Conservation (phyloP, 2,888 invertebrate genomes). For the Ophion costatus region DNA sequence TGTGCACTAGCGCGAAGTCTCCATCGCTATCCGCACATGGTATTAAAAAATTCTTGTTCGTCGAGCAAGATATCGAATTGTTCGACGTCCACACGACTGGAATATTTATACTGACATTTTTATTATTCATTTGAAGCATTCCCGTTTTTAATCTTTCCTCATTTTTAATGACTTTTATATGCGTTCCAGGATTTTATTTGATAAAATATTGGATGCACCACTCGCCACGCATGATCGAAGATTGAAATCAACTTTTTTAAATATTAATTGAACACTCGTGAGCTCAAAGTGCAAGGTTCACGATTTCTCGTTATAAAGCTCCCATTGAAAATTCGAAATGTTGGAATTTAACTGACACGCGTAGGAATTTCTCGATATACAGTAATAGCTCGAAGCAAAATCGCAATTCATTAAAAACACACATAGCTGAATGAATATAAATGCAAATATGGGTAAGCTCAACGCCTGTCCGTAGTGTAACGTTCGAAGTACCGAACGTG, state of each 20-base stretch:
- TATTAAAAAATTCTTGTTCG: constrained; percentile 37
- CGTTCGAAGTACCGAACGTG: constrained; percentile 39
- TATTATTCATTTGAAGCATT: neutral
- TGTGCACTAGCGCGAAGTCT: constrained; percentile 22
- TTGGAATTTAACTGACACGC: constrained; percentile 1
- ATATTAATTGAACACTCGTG: constrained; percentile 12
- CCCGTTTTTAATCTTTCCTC: neutral
- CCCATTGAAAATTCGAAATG: neutral
- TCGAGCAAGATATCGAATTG: constrained; percentile 23
- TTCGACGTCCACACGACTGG: neutral
- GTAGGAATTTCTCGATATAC: neutral
- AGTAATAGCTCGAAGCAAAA: neutral
- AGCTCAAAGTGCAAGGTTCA: neutral
- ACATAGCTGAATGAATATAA: constrained; percentile 32
- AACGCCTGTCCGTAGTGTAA: constrained; percentile 25
- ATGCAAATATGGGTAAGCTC: constrained; percentile 32
- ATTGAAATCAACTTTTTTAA: neutral
- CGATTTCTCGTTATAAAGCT: neutral
- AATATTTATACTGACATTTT: constrained; percentile 12
- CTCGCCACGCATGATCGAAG: too few relatives aligned
- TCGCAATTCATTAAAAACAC: constrained; percentile 7
- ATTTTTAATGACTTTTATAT: neutral
- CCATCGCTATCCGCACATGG: constrained; percentile 7
- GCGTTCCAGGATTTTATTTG: too few relatives aligned
- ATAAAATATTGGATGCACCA: too few relatives aligned